A percentile compares a stretch with the other conserved stretches of the same genome.
phyloP scores from a whole-genome alignment of 2,113 vertebrate genomes.

The Ariopsis seemanni region DNA sequence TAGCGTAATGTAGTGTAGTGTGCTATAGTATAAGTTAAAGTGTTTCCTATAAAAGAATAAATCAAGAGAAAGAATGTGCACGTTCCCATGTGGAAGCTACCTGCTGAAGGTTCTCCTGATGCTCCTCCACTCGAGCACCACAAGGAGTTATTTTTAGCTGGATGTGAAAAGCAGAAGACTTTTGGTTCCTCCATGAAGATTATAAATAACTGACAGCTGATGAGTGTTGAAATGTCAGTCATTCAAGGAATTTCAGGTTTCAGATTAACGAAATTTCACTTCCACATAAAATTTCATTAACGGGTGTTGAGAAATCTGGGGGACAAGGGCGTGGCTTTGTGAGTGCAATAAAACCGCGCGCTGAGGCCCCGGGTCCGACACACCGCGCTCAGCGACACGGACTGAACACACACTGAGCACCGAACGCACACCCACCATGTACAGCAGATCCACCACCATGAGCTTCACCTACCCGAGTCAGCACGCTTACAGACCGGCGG shows the following conservation, averaged over 20 bases:
- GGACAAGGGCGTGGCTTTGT: background rate
- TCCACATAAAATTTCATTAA: background rate
- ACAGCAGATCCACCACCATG: conserved; percentile 59
- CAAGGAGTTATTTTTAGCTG: too few relatives aligned
- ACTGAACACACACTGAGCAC: background rate
- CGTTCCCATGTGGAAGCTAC: too few relatives aligned
- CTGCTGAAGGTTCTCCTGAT: too few relatives aligned
- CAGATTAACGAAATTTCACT: background rate
- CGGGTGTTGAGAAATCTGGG: background rate
- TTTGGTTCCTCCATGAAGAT: too few relatives aligned
- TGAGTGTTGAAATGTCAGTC: too few relatives aligned
- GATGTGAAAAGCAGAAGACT: too few relatives aligned
- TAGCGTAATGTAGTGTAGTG: background rate
- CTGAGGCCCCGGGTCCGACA: background rate
- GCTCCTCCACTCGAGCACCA: too few relatives aligned
- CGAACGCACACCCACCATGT: conserved; percentile 45
- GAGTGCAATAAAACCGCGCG: background rate
- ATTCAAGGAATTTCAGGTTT: background rate
- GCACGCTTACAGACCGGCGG: background rate
- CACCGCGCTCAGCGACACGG: background rate
- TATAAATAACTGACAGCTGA: background rate
- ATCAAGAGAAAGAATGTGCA: too few relatives aligned
- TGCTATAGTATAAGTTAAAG: too few relatives aligned
- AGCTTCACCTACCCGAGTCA: conserved; percentile 53
- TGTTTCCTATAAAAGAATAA: too few relatives aligned